Evolutionary conservation across 2,113 vertebrate genomes (phyloP).

Genomic region (Gobius niger): DNA sequence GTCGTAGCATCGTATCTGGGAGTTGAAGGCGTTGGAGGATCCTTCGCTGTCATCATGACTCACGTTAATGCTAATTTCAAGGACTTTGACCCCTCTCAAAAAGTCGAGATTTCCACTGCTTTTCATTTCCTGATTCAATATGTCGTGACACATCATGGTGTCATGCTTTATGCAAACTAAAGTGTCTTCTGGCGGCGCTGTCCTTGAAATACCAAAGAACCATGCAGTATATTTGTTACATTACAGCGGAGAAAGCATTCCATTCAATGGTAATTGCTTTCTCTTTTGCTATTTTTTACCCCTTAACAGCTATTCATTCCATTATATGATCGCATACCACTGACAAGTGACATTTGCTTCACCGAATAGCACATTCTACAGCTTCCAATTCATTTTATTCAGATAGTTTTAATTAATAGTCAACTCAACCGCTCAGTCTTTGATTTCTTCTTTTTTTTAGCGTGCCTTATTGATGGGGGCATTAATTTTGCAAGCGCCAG

Average conservation of each 20-base stretch:
- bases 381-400: constrained; percentile 4
- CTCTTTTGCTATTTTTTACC: background rate
- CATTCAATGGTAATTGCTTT: background rate
- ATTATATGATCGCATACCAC: background rate
- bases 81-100: background rate
- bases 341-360: background rate
- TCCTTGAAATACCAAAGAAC: background rate
- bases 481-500: constrained; percentile 6
- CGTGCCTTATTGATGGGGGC: constrained; percentile 23
- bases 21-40: too few relatives aligned
- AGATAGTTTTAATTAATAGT: constrained; percentile 13
- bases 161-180: background rate
- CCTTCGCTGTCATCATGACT: background rate
- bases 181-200: background rate
- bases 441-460: constrained; percentile 1
- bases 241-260: background rate
- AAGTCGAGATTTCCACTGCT: background rate
- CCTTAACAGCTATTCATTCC: background rate
- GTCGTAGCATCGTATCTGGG: too few relatives aligned
- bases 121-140: background rate
- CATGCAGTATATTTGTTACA: background rate
- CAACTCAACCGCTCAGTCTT: background rate
- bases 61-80: background rate
- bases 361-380: background rate
- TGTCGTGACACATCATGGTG: background rate